Percentiles rank a stretch among this genome's conserved stretches.
These are phyloP conservation scores for Zapus hudsonius DNA, from an alignment of 2,113 vertebrate genomes.

Conservation along the genomic window DNA sequence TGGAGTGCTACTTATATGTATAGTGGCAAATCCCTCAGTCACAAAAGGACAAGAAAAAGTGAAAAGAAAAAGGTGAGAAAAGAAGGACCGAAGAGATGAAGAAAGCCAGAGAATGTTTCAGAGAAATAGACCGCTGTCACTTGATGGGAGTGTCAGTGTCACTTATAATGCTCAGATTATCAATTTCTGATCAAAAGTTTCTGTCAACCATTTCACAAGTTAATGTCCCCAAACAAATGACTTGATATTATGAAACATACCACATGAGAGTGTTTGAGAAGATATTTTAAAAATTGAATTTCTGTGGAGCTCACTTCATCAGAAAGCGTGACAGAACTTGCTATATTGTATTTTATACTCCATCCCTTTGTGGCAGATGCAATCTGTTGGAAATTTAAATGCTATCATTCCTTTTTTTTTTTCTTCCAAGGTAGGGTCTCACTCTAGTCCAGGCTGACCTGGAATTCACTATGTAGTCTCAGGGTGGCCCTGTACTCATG, in stretches of 20 bases:
- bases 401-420: conserved; percentile 31
- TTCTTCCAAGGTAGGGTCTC: no score
- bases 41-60: conserved; percentile 19
- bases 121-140: conserved; percentile 18
- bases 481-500: no score
- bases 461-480: no score
- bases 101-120: neutral
- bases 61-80: conserved; percentile 46
- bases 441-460: no score
- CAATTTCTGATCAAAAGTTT: neutral
- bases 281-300: conserved; percentile 43
- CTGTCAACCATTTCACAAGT: conserved; percentile 16
- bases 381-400: conserved; percentile 48
- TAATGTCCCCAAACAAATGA: neutral
- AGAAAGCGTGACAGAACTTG: conserved; percentile 37
- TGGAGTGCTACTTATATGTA: neutral
- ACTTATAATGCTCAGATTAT: neutral
- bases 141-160: neutral
- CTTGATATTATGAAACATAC: neutral
- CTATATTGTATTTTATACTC: neutral
- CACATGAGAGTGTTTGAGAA: conserved; percentile 42
- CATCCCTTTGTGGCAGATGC: neutral
- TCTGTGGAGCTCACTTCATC: neutral
- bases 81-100: conserved; percentile 21
- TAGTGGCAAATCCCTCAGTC: neutral